Evolutionary conservation across 1,140 invertebrate genomes (phyloP).

Genomic region (Apis mellifera): DNA sequence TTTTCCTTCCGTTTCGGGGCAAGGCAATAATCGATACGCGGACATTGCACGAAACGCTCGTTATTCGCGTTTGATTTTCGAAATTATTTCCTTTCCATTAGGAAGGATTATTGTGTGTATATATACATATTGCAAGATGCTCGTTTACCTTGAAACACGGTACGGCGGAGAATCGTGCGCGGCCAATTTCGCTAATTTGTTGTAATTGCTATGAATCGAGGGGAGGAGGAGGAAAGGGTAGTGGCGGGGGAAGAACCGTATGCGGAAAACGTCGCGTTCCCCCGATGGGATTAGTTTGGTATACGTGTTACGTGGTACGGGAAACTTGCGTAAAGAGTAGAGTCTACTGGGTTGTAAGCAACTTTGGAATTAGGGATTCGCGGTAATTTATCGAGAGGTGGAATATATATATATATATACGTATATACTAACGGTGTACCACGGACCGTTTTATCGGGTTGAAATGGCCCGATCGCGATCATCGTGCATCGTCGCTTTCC

Average conservation of each 20-base stretch:
- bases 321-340: conserved; percentile 1
- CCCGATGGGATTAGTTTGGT: conserved; percentile 13
- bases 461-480: neutral
- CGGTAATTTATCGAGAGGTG: neutral
- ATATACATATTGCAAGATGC: conserved; percentile 33
- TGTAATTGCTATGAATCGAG: conserved; percentile 59
- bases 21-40: conserved; percentile 49
- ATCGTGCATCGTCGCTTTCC: neutral
- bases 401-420: neutral
- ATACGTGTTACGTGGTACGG: neutral
- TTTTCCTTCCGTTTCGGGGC: conserved; percentile 14
- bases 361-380: conserved; percentile 9
- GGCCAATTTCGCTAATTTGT: conserved; percentile 62
- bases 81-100: neutral
- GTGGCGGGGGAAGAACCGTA: neutral
- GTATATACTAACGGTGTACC: neutral
- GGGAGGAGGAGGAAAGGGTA: neutral
- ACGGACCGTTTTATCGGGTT: neutral
- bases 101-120: neutral
- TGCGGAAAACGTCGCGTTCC: conserved; percentile 20
- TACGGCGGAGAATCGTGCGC: conserved; percentile 26
- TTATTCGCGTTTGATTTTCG: neutral
- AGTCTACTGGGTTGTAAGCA: neutral
- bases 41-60: conserved; percentile 46
- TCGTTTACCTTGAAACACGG: conserved; percentile 43